phyloP scores from a whole-genome alignment of 2,888 invertebrate genomes.

The Papilio elwesi region DNA sequence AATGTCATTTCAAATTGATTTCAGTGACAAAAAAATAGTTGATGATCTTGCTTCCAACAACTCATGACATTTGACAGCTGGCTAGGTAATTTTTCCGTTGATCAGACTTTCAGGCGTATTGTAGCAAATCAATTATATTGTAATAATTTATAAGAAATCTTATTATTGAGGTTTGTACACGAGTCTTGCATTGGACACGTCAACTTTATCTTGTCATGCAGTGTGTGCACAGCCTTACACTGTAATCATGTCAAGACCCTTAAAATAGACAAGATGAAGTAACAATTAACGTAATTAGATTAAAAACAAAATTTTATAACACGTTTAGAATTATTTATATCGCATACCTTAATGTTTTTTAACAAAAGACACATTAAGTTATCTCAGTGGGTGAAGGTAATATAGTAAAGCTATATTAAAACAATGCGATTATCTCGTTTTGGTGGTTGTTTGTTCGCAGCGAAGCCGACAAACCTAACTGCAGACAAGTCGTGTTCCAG shows the following conservation, averaged over 20 bases:
- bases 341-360: neutral
- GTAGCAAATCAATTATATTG: too few relatives aligned
- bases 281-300: constrained; percentile 7
- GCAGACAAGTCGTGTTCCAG: neutral
- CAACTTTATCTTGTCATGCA: neutral
- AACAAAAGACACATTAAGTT: constrained; percentile 37
- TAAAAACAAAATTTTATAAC: constrained; percentile 13
- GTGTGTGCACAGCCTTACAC: constrained; percentile 18
- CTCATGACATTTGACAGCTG: too few relatives aligned
- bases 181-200: neutral
- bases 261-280: constrained; percentile 28
- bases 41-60: too few relatives aligned
- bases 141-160: neutral
- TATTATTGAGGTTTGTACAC: neutral
- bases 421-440: constrained; percentile 20
- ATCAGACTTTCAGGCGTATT: too few relatives aligned
- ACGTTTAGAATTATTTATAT: neutral
- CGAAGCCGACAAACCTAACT: neutral
- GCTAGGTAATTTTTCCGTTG: too few relatives aligned
- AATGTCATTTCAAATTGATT: too few relatives aligned
- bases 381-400: constrained; percentile 57
- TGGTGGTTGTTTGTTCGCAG: constrained; percentile 28
- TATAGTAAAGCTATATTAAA: constrained; percentile 35
- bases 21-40: too few relatives aligned
- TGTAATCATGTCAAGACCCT: constrained; percentile 14